A percentile compares a stretch with the other conserved stretches of the same genome.
Conservation (phyloP, 2,888 invertebrate genomes). For the Lottia scabra region DNA sequence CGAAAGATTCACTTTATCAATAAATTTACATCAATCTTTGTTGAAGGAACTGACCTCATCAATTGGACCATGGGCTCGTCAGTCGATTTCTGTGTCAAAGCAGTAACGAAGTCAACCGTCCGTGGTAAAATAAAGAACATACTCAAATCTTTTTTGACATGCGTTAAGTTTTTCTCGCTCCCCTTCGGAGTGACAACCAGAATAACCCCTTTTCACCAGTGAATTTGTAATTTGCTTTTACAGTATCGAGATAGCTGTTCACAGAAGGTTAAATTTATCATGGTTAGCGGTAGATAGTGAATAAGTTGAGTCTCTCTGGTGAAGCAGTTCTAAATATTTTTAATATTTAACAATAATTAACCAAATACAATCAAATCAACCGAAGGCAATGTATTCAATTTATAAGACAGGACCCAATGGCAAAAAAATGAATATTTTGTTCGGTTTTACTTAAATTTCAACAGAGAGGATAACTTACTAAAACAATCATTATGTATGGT, state of each 20-base stretch:
- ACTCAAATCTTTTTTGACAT: constrained; percentile 47
- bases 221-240: constrained; percentile 36
- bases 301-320: constrained; percentile 31
- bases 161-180: constrained; percentile 76
- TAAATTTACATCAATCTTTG: constrained; percentile 33
- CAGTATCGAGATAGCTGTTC: constrained; percentile 43
- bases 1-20: constrained; percentile 53
- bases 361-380: too few species aligned
- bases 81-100: constrained; percentile 38
- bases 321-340: constrained; percentile 33
- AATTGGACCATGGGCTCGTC: neutral
- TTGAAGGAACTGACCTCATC: neutral
- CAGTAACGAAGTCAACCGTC: constrained; percentile 41
- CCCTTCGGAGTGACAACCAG: constrained; percentile 58
- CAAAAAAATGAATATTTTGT: too few species aligned
- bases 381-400: too few species aligned
- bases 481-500: too few species aligned
- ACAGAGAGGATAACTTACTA: too few species aligned
- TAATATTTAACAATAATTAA: too few species aligned
- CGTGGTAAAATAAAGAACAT: constrained; percentile 62
- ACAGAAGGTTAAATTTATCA: constrained; percentile 34
- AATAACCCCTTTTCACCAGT: constrained; percentile 62
- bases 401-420: too few species aligned
- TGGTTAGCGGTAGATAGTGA: constrained; percentile 57
- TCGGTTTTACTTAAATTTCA: too few species aligned